Base-by-base conservation (phyloP, 2,797 vertebrate species). In the Microchirus variegatus region DNA sequence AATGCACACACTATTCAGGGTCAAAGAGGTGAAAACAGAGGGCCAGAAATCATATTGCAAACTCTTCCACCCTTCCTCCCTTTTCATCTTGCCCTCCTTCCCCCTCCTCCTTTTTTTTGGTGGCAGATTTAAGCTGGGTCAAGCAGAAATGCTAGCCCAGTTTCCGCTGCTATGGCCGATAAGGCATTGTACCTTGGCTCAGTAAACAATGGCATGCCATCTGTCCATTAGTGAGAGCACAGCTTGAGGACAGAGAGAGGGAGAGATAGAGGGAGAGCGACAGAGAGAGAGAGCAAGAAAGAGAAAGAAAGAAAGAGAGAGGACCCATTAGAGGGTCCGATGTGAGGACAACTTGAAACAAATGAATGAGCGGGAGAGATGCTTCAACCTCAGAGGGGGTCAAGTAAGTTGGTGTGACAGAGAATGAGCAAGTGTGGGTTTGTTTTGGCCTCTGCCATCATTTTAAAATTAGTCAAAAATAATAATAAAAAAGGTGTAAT, bases 101-200 rank as follows among this genome's bases (percentile, higher is more conserved):
- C 72, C 77, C 78, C 81, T 74, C 73, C 71, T 87, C 75, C 71
- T 78, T 67, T 83, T 83, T 81, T 90, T 89, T 82, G 84, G 83
- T 87, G 78, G 83, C 84, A 80, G 78, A 84, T 79, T 82, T 83
- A 88, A 91, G 90, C 83, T 88, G 87, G 90, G 90, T 91, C 89
- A 91, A 90, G 85, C 87, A 90, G 86, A 92, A 91, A 90, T 74
- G 73, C 80, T 91, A 92, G 88, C 86, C 82, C 86, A 90, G 86
- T 92, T 92, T 90, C 89, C 82, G 80, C 89, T 85, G 83, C 87
- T 87, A 83, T 90, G 88, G 85, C 87, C 81, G 87, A 92, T 91
- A 90, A 90, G 90, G 87, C 89, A 91, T 90, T 89, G 88, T 90
- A 91, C 89, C 87, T 92, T 90, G 85, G 89, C 91, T 90, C 85